Base-by-base conservation (phyloP, 1,140 invertebrate genomes). In the Bombus consobrinus region DNA sequence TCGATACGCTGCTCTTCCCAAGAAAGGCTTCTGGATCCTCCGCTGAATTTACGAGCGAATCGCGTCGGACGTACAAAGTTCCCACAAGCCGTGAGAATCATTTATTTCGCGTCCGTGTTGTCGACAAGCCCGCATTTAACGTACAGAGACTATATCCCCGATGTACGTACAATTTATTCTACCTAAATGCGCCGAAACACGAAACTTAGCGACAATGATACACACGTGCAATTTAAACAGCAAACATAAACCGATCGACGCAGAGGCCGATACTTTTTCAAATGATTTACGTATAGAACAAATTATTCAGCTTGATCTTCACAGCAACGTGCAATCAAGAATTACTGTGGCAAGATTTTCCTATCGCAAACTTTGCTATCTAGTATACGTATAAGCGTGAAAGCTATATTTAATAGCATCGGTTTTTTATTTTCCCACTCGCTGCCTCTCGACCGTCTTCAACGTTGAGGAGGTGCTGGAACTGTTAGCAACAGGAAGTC, bases 401-500 rank as follows among this genome's bases (percentile, higher is more conserved):
- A 9, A n/a, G 10, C 53, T 76, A 76, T 62, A 76, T 28, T 39
- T 59, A 76, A 59, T 18, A 39, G 13, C 39, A 28, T 81, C 66
- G 68, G 41, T 3, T 34, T 57, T 53, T 78, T 69, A 80, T 79
- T 72, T 72, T 62, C 34, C 18, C 43, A 3, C 3, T 18, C n/a
- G 39, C 39, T 62, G 25, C 41, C 43, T 37, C 68, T 15, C 15
- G 6, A 66, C 13, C 34, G 41, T 32, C 32, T 71, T 66, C 18
- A 10, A 90, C 90, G 85, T 91, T 76, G 88, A 76, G 85, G 69
- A 86, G 64, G 59, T 68, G 68, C n/a, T 76, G 87, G 64, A 68
- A 86, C 74, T 64, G 76, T 80, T 71, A 62, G 64, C 10, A 57
- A 59, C 91, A 92, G 94, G 94, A 95, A 93, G 93, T 94, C 93